A percentile compares a stretch with the other conserved stretches of the same genome.
Conservation (phyloP, 1,140 invertebrate genomes). For the Dermatophagoides farinae region DNA sequence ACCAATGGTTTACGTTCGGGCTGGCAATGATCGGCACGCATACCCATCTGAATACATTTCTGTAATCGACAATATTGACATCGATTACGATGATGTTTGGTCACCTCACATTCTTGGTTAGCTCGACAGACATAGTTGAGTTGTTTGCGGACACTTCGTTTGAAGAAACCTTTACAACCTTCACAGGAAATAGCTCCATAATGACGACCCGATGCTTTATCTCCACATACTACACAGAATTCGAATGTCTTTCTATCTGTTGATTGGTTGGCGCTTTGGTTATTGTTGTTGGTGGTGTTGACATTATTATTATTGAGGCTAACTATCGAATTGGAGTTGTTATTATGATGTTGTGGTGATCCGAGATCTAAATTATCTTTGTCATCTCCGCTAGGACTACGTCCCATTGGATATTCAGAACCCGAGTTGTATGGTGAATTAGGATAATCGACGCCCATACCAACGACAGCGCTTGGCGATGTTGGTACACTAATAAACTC, state of each 20-base stretch:
- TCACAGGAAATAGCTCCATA: conserved; percentile 31
- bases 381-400: conserved; percentile 6
- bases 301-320: background rate
- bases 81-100: conserved; percentile 90
- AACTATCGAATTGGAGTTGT: background rate
- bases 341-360: background rate
- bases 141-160: conserved; percentile 91
- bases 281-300: background rate
- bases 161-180: conserved; percentile 95
- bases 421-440: conserved; percentile 16
- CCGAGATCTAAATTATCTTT: background rate
- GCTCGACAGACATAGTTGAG: conserved; percentile 93
- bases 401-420: conserved; percentile 13
- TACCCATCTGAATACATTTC: conserved; percentile 90
- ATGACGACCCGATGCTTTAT: conserved; percentile 21
- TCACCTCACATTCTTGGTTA: conserved; percentile 86
- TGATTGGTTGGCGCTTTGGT: background rate
- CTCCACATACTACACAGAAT: conserved; percentile 42
- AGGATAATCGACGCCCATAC: conserved; percentile 15
- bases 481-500: conserved; percentile 17
- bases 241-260: conserved; percentile 10
- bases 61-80: conserved; percentile 91
- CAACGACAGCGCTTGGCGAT: conserved; percentile 14
- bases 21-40: conserved; percentile 60
- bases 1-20: conserved; percentile 58